These are phyloP conservation scores for Okapia johnstoni DNA, from an alignment of 2,113 vertebrate genomes.

Conservation along the genomic window DNA sequence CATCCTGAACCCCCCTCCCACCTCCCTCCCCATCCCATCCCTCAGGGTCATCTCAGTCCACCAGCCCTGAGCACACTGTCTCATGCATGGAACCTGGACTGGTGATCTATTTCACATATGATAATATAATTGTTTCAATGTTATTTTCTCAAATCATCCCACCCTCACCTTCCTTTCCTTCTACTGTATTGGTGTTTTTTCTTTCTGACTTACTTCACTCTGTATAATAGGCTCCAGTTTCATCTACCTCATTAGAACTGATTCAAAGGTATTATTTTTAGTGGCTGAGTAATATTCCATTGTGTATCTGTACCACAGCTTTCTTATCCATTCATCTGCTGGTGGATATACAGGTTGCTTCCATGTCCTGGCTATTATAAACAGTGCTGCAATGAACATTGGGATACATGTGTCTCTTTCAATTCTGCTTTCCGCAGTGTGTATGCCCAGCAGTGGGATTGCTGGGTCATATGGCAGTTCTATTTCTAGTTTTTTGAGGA, in stretches of 20 bases:
- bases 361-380: not conserved
- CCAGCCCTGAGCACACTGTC: not conserved
- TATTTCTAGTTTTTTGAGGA: not conserved
- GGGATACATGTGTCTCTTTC: not conserved
- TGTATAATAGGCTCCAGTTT: not conserved
- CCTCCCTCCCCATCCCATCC: not conserved
- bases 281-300: not conserved
- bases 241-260: not conserved
- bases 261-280: not conserved
- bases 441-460: not conserved
- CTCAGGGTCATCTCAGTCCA: not conserved
- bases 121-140: not conserved
- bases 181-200: not conserved
- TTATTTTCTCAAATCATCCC: not conserved
- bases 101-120: not conserved
- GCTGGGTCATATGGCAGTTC: not conserved
- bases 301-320: not conserved
- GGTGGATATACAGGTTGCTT: not conserved
- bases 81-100: not conserved
- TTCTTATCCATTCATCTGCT: not conserved
- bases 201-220: not conserved
- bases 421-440: not conserved
- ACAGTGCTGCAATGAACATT: not conserved
- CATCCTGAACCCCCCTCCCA: not conserved
- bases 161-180: too few species aligned